These are phyloP conservation scores for Pogonophryne albipinna DNA, from an alignment of 2,797 vertebrate genomes.

Conservation along the genomic window DNA sequence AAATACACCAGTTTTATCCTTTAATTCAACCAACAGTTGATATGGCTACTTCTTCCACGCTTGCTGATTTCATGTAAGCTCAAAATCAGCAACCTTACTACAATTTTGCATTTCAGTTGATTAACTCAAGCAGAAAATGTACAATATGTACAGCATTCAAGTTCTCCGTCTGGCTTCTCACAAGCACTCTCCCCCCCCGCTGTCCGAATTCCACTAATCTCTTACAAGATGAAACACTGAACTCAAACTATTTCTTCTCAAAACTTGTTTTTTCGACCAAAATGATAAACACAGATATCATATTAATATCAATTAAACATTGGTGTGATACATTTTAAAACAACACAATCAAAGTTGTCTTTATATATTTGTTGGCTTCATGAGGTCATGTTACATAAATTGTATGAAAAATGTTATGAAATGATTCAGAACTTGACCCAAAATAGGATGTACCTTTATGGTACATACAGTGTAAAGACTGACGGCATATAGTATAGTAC, in stretches of 20 bases:
- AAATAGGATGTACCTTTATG: too few species aligned
- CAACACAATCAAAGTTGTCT: neutral
- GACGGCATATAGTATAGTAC: too few species aligned
- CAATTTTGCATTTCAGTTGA: neutral
- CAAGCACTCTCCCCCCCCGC: neutral
- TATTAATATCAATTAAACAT: neutral
- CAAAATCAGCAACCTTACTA: neutral
- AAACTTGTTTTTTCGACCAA: neutral
- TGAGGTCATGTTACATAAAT: too few species aligned
- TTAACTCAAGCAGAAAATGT: neutral
- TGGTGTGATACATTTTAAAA: neutral
- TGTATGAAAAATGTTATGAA: too few species aligned
- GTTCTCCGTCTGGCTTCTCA: neutral
- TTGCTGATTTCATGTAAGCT: neutral
- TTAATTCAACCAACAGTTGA: neutral
- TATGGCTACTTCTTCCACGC: neutral
- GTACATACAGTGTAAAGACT: too few species aligned
- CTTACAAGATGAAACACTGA: neutral
- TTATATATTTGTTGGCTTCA: neutral
- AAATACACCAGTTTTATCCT: neutral
- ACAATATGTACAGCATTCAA: neutral
- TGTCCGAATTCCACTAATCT: neutral
- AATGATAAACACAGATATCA: neutral
- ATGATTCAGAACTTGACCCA: too few species aligned
- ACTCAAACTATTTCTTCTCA: neutral